These are phyloP conservation scores for Cotesia chilonis DNA, from an alignment of 1,140 invertebrate genomes.

Conservation along the genomic window DNA sequence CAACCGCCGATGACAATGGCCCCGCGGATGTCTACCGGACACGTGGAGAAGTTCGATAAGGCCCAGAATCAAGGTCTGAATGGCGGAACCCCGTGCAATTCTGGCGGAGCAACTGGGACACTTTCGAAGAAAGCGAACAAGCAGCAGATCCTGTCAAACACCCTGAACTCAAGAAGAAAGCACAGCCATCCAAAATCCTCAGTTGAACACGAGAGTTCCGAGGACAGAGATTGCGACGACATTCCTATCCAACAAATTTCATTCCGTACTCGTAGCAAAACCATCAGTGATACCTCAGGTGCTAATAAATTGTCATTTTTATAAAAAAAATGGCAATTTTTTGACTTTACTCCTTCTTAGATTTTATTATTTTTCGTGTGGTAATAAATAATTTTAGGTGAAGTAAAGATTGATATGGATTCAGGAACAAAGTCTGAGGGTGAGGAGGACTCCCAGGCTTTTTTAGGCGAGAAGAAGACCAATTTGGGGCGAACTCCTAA, in stretches of 20 bases:
- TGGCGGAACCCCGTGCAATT: slow-evolving; percentile 55
- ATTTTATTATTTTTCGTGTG: slow-evolving; percentile 27
- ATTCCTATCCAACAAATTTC: slow-evolving; percentile 58
- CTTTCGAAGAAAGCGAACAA: slow-evolving; percentile 60
- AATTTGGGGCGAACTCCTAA: slow-evolving; percentile 88
- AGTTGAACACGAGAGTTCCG: slow-evolving; percentile 79
- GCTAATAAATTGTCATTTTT: slow-evolving; percentile 46
- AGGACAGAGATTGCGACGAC: slow-evolving; percentile 60
- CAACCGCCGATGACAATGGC: slow-evolving; percentile 60
- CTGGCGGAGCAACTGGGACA: slow-evolving; percentile 48
- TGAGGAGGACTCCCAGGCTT: slow-evolving; percentile 81
- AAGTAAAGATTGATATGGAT: slow-evolving; percentile 69
- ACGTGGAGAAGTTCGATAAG: slow-evolving; percentile 62
- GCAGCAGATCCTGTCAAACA: slow-evolving; percentile 72
- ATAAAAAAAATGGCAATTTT: slow-evolving; percentile 6
- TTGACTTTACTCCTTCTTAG: slow-evolving; percentile 7
- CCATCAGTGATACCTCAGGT: slow-evolving; percentile 84
- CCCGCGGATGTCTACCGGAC: slow-evolving; percentile 57
- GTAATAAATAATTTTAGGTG: slow-evolving; percentile 50
- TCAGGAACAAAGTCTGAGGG: slow-evolving; percentile 86
- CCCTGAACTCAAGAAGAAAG: slow-evolving; percentile 76
- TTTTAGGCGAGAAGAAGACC: slow-evolving; percentile 72
- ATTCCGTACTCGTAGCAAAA: slow-evolving; percentile 88
- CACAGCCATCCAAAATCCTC: slow-evolving; percentile 90
- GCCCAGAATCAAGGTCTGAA: slow-evolving; percentile 49